Conservation (phyloP, 2,797 vertebrate genomes). For the Cottoperca gobio region DNA sequence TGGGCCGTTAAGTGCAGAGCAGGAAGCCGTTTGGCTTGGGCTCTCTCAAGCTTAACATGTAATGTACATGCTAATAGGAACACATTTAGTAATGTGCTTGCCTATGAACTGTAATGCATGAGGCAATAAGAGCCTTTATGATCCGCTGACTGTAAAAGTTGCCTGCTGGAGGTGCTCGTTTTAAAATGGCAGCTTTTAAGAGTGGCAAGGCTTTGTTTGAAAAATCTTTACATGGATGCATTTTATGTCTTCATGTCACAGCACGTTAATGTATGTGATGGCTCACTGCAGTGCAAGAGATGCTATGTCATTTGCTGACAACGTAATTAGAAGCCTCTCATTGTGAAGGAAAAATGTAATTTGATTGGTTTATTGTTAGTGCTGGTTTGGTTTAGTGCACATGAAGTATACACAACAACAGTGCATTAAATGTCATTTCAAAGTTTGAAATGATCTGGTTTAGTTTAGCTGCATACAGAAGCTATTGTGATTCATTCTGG, state of each 20-base stretch:
- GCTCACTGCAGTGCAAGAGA: not conserved
- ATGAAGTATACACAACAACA: not conserved
- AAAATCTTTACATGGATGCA: slow-evolving; percentile 21
- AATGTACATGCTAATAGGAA: slow-evolving; percentile 59
- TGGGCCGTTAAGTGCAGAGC: slow-evolving; percentile 54
- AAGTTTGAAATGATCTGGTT: slow-evolving; percentile 35
- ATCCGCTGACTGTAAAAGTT: slow-evolving; percentile 32
- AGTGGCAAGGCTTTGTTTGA: slow-evolving; percentile 9
- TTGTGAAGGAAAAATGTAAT: slow-evolving; percentile 19
- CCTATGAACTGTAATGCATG: slow-evolving; percentile 31
- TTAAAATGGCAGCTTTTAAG: slow-evolving; percentile 20
- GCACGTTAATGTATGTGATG: not conserved
- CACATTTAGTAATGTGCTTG: slow-evolving; percentile 40
- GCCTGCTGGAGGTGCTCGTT: slow-evolving; percentile 23
- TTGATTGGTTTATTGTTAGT: slow-evolving; percentile 11
- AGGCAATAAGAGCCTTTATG: slow-evolving; percentile 45
- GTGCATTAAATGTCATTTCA: not conserved
- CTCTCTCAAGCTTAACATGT: slow-evolving; percentile 44
- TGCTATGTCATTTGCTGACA: slow-evolving; percentile 28
- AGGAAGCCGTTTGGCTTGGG: slow-evolving; percentile 39
- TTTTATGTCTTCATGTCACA: slow-evolving; percentile 32
- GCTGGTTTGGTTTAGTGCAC: slow-evolving; percentile 11
- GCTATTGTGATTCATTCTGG: slow-evolving; percentile 13
- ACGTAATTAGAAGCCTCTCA: slow-evolving; percentile 20
- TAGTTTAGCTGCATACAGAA: slow-evolving; percentile 9